Evolutionary conservation across 2,888 invertebrate genomes (phyloP).

Genomic region (Strigamia crassipes): DNA sequence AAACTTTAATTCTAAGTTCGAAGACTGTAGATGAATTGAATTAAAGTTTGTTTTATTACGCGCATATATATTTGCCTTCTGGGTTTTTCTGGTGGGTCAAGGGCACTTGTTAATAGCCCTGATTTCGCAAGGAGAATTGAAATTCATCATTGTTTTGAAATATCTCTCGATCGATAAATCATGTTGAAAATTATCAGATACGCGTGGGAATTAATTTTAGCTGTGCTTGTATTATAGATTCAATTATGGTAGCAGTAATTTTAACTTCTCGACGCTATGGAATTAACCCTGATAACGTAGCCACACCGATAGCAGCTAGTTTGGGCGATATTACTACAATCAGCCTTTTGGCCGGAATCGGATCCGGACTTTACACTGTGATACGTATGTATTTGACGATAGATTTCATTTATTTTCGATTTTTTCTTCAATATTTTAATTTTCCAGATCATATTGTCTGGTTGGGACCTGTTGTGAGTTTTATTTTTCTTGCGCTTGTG

Average conservation of each 20-base stretch:
- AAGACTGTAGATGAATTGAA: too few relatives aligned
- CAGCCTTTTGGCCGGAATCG: constrained; percentile 78
- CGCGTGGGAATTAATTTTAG: too few relatives aligned
- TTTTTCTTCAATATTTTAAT: background rate
- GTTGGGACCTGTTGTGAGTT: constrained; percentile 72
- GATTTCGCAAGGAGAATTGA: background rate
- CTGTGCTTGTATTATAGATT: constrained; percentile 63
- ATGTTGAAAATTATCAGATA: too few relatives aligned
- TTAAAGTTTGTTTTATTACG: background rate
- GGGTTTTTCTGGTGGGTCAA: background rate
- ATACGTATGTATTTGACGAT: background rate
- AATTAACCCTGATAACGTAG: constrained; percentile 91
- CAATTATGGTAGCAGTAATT: constrained; percentile 84
- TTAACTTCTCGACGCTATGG: constrained; percentile 74
- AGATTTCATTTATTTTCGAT: background rate
- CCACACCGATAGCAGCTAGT: constrained; percentile 92
- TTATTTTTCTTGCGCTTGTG: constrained; percentile 70
- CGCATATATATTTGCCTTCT: background rate
- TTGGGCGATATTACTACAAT: constrained; percentile 87
- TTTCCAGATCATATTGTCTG: constrained; percentile 65
- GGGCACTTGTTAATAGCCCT: background rate
- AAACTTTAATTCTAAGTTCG: too few relatives aligned
- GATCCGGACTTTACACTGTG: constrained; percentile 65
- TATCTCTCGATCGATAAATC: background rate
- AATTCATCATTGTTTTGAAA: background rate